A percentile compares a stretch with the other conserved stretches of the same genome.
These are phyloP conservation scores for Augochlora pura DNA, from an alignment of 1,140 invertebrate genomes.

Conservation along the genomic window DNA sequence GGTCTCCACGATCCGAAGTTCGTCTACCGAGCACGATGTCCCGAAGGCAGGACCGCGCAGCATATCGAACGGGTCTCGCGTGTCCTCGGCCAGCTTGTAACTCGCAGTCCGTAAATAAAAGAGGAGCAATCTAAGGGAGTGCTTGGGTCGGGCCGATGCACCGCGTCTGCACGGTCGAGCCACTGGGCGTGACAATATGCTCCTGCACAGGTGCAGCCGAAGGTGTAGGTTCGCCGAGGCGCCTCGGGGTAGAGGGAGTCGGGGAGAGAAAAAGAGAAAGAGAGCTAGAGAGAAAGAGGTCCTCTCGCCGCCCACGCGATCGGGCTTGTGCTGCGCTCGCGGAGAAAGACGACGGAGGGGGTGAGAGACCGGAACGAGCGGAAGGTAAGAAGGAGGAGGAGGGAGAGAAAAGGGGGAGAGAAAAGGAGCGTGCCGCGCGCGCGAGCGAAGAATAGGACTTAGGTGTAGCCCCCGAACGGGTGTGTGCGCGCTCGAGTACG, in stretches of 20 bases:
- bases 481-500: slow-evolving; percentile 48
- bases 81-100: background rate
- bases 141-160: slow-evolving; percentile 19
- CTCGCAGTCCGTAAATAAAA: slow-evolving; percentile 33
- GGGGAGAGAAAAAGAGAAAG: slow-evolving; percentile 1
- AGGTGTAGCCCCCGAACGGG: slow-evolving; percentile 46
- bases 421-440: slow-evolving; percentile 18
- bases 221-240: slow-evolving; percentile 50
- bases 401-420: background rate
- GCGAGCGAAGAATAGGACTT: slow-evolving; percentile 31
- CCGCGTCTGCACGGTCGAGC: slow-evolving; percentile 40
- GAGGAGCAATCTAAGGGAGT: slow-evolving; percentile 16
- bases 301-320: slow-evolving; percentile 65
- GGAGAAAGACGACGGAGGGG: slow-evolving; percentile 33
- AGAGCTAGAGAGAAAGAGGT: background rate
- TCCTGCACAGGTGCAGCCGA: slow-evolving; percentile 60
- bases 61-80: background rate
- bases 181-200: slow-evolving; percentile 68
- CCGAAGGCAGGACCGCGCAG: background rate
- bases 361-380: slow-evolving; percentile 15
- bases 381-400: background rate
- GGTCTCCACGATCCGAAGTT: too few relatives aligned
- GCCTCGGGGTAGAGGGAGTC: slow-evolving; percentile 37
- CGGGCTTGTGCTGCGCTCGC: slow-evolving; percentile 35
- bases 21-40: too few relatives aligned